A percentile compares a stretch with the other conserved stretches of the same genome.
phyloP scores from a whole-genome alignment of 1,140 invertebrate species.

The Lepidotrigona ventralis region DNA sequence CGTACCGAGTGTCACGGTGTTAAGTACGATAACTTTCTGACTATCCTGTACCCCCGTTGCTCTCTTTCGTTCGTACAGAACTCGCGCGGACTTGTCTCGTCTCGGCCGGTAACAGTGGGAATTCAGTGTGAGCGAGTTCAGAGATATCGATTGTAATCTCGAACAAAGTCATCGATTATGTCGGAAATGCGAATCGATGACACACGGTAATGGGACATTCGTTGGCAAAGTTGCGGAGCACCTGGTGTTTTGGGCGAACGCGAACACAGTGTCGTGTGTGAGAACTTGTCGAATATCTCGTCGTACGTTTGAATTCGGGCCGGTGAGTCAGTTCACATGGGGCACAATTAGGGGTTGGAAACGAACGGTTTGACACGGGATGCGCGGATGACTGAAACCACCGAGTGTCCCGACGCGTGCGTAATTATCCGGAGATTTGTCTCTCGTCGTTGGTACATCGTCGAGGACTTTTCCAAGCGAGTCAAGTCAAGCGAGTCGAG shows the following conservation, averaged over 20 bases:
- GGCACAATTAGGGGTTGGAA: conserved; percentile 21
- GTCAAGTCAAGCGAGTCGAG: conserved; percentile 21
- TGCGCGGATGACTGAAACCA: background rate
- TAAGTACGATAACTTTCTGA: too few relatives aligned
- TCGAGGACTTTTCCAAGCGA: background rate
- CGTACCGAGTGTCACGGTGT: too few relatives aligned
- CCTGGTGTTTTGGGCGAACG: conserved; percentile 9
- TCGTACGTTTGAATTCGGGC: conserved; percentile 3
- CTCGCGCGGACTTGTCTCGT: background rate
- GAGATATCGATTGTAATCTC: background rate
- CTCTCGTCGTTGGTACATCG: background rate
- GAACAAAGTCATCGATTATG: background rate
- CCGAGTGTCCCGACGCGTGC: background rate
- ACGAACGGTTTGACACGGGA: background rate
- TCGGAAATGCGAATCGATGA: background rate
- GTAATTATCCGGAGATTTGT: conserved; percentile 9
- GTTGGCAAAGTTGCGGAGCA: background rate
- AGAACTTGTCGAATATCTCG: background rate
- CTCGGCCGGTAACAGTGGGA: background rate
- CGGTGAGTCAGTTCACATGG: background rate
- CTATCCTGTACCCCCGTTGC: too few relatives aligned
- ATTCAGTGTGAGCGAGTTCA: conserved; percentile 15
- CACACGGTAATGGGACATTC: conserved; percentile 34
- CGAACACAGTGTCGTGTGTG: background rate
- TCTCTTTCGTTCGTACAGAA: background rate